These are phyloP conservation scores for Perizoma flavofasciatum DNA, from an alignment of 2,888 invertebrate genomes.

Conservation along the genomic window DNA sequence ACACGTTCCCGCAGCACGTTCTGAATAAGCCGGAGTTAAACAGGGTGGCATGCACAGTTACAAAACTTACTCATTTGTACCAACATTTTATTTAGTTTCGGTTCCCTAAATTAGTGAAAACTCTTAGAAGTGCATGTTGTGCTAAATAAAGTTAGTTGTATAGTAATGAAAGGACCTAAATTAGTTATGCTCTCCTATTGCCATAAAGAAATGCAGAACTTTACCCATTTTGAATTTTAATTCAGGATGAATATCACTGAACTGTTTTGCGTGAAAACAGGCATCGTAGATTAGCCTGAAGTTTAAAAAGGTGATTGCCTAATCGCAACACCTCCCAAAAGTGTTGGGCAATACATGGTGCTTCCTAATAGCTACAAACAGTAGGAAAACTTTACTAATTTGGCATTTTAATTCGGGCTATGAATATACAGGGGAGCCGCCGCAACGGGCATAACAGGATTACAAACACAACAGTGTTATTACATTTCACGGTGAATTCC, in stretches of 20 bases:
- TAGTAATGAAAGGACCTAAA: too few relatives aligned
- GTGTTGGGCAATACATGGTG: constrained; percentile 39
- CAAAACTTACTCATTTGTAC: too few relatives aligned
- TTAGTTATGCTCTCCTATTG: too few relatives aligned
- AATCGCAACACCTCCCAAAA: constrained; percentile 33
- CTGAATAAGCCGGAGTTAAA: not conserved
- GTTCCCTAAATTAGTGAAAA: too few relatives aligned
- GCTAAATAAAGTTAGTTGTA: too few relatives aligned
- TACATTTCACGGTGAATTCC: constrained; percentile 30
- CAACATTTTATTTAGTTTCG: too few relatives aligned
- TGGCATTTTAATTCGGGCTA: constrained; percentile 38
- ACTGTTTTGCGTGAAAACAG: not conserved
- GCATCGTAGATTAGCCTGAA: not conserved
- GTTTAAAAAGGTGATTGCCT: constrained; percentile 3
- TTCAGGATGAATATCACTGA: too few relatives aligned
- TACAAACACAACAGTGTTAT: too few relatives aligned
- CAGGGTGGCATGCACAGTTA: not conserved
- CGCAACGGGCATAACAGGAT: constrained; percentile 15
- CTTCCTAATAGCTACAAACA: constrained; percentile 53
- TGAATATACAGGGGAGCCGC: constrained; percentile 15
- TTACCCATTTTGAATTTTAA: too few relatives aligned
- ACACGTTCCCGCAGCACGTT: constrained; percentile 27
- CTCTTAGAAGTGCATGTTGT: too few relatives aligned
- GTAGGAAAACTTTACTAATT: constrained; percentile 50
- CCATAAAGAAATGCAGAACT: too few relatives aligned